Conservation (phyloP, 2,888 invertebrate species). For the Melinopterus prodromus region DNA sequence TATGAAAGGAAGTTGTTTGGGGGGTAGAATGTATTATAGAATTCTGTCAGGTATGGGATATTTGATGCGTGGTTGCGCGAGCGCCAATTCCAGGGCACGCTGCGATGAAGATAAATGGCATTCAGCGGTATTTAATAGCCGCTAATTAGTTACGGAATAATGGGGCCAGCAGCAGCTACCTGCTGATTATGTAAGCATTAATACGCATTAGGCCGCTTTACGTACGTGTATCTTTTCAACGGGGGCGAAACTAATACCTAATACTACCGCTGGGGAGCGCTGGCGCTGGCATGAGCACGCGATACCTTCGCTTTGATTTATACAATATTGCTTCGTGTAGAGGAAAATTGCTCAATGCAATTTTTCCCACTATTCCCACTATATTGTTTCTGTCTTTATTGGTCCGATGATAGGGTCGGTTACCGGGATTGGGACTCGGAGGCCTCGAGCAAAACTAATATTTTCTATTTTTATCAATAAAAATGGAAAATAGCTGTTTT, state of each 20-base stretch:
- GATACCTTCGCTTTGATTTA: conserved; percentile 21
- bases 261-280: conserved; percentile 9
- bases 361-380: too few species aligned
- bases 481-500: too few species aligned
- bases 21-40: conserved; percentile 13
- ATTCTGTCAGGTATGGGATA: background rate
- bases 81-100: conserved; percentile 7
- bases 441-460: too few species aligned
- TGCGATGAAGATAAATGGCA: conserved; percentile 24
- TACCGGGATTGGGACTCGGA: too few species aligned
- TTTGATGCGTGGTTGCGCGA: conserved; percentile 4
- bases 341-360: background rate
- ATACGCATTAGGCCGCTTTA: conserved; percentile 35
- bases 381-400: too few species aligned
- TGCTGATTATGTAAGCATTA: conserved; percentile 40
- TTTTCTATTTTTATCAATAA: too few species aligned
- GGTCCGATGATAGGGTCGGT: too few species aligned
- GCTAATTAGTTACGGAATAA: conserved; percentile 25
- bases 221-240: conserved; percentile 20
- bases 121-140: conserved; percentile 20
- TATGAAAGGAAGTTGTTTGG: conserved; percentile 36
- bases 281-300: background rate
- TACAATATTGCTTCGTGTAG: background rate
- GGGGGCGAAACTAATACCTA: conserved; percentile 24
- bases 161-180: conserved; percentile 30